Evolutionary conservation across 1,140 invertebrate genomes (phyloP).

Genomic region (Helicoverpa zea): DNA sequence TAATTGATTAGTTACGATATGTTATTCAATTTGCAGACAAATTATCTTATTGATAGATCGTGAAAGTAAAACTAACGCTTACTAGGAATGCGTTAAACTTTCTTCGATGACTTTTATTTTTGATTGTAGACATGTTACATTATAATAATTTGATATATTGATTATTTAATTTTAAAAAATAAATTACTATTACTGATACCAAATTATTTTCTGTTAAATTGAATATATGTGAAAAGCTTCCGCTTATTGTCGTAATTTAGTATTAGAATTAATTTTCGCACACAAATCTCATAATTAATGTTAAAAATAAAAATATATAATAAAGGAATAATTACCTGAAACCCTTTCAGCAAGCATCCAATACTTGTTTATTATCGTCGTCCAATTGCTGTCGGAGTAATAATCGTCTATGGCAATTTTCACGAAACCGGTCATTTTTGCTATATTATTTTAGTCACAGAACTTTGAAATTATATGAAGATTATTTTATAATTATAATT

Average conservation of each 20-base stretch:
- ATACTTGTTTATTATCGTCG: conserved; percentile 85
- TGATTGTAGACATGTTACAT: not conserved
- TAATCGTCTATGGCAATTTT: conserved; percentile 86
- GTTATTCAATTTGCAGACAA: not conserved
- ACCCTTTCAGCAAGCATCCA: conserved; percentile 85
- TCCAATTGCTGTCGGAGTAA: conserved; percentile 86
- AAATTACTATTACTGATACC: too few species aligned
- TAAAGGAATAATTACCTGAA: conserved; percentile 72
- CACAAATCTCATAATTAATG: not conserved
- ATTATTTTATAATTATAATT: conserved; percentile 10
- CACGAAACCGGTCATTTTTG: conserved; percentile 86
- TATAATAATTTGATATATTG: too few species aligned
- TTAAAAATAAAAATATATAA: conserved; percentile 33
- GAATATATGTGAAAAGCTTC: not conserved
- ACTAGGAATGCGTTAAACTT: not conserved
- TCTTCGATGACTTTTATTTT: conserved; percentile 16
- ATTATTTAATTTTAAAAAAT: too few species aligned
- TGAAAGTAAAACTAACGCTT: not conserved
- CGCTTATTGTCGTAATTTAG: too few species aligned
- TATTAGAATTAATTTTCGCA: too few species aligned
- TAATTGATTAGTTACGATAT: not conserved
- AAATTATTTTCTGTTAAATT: too few species aligned
- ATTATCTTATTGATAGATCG: not conserved
- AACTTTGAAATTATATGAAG: conserved; percentile 55
- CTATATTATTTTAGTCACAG: conserved; percentile 53